Percentiles rank a stretch among this genome's conserved stretches.
These are phyloP conservation scores for Dryobotodes eremita DNA, from an alignment of 2,888 invertebrate genomes.

Conservation along the genomic window DNA sequence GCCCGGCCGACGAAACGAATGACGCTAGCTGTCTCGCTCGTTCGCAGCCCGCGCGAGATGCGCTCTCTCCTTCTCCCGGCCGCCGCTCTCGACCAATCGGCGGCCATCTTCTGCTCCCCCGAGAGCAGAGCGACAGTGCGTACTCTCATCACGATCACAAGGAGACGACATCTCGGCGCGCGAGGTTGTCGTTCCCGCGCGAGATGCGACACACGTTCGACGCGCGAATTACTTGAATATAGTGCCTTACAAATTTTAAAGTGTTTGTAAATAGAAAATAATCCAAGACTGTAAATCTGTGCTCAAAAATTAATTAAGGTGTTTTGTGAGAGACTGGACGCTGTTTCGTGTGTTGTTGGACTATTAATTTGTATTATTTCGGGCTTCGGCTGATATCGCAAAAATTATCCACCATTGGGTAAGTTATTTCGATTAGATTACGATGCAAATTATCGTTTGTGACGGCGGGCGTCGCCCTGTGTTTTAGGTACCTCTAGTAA, in stretches of 20 bases:
- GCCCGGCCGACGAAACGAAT: constrained; percentile 84
- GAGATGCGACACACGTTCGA: constrained; percentile 77
- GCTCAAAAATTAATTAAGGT: constrained; percentile 80
- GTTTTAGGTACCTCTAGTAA: constrained; percentile 74
- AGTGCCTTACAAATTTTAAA: constrained; percentile 81
- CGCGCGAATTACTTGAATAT: constrained; percentile 78
- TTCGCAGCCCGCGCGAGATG: constrained; percentile 82
- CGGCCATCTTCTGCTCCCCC: constrained; percentile 90
- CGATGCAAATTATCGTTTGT: constrained; percentile 87
- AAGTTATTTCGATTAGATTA: constrained; percentile 90
- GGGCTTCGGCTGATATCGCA: constrained; percentile 85
- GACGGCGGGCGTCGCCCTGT: constrained; percentile 77
- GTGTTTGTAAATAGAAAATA: constrained; percentile 73
- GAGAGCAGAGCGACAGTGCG: constrained; percentile 91
- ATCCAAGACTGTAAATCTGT: constrained; percentile 81
- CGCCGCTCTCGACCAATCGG: constrained; percentile 89
- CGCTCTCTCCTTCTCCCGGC: constrained; percentile 88
- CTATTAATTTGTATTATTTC: constrained; percentile 79
- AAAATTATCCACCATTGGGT: constrained; percentile 90
- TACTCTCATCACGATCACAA: constrained; percentile 89
- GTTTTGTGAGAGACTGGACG: constrained; percentile 85
- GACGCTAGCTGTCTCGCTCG: constrained; percentile 85
- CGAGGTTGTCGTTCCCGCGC: constrained; percentile 87
- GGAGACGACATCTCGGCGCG: constrained; percentile 89
- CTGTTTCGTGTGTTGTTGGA: constrained; percentile 79